Conservation (phyloP, 2,888 invertebrate species). For the Gandaritis pyraliata region DNA sequence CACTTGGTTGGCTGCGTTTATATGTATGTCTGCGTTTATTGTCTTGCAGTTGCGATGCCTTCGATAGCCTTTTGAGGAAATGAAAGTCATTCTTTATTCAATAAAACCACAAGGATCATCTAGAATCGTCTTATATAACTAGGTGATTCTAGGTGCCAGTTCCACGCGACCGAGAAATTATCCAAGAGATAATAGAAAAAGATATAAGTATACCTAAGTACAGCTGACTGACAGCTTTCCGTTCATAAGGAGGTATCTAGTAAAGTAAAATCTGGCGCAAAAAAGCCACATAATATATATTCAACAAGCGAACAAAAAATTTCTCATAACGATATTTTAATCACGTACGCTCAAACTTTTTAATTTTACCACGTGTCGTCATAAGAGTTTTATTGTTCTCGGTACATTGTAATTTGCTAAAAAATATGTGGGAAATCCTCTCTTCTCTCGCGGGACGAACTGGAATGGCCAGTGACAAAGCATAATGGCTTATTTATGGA, state of each 20-base stretch:
- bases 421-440: constrained; percentile 22
- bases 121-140: too few relatives aligned
- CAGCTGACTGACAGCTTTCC: too few relatives aligned
- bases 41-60: constrained; percentile 22
- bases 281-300: neutral
- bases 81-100: too few relatives aligned
- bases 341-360: constrained; percentile 38
- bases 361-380: constrained; percentile 36
- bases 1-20: constrained; percentile 20
- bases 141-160: too few relatives aligned
- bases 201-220: too few relatives aligned
- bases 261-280: too few relatives aligned
- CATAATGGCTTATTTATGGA: constrained; percentile 31
- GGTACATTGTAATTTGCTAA: constrained; percentile 34
- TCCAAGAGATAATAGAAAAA: too few relatives aligned
- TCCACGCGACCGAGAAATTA: too few relatives aligned
- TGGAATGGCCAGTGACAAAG: constrained; percentile 9
- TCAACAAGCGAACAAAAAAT: constrained; percentile 18
- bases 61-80: neutral
- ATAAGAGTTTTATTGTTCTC: constrained; percentile 38
- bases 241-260: too few relatives aligned
- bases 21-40: constrained; percentile 19
- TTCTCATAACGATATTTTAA: constrained; percentile 27
- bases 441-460: constrained; percentile 18
- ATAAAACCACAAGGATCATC: too few relatives aligned